Percentiles rank a stretch among this genome's conserved stretches.
Conservation (phyloP, 1,140 invertebrate species). For the Camponotus vicinus region DNA sequence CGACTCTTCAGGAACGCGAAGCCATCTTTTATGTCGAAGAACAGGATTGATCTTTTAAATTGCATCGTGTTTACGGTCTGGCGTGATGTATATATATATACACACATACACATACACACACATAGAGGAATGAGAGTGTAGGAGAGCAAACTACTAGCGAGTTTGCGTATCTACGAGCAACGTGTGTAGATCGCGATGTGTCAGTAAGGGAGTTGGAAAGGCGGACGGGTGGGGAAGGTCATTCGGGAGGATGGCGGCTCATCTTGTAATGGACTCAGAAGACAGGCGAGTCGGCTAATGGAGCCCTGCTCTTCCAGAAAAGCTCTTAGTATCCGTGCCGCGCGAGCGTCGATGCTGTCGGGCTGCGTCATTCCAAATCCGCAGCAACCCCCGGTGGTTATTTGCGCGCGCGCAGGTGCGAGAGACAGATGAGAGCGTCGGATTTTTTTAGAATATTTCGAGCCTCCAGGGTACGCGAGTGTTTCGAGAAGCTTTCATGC, state of each 20-base stretch:
- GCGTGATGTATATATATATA: conserved; percentile 52
- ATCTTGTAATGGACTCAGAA: conserved; percentile 87
- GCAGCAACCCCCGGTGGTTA: conserved; percentile 59
- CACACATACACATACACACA: conserved; percentile 32
- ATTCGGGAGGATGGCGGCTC: conserved; percentile 80
- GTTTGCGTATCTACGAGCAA: conserved; percentile 64
- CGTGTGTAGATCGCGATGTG: conserved; percentile 74
- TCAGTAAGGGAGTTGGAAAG: conserved; percentile 73
- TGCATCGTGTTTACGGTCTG: conserved; percentile 65
- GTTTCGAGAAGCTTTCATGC: neutral
- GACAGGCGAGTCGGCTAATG: conserved; percentile 86
- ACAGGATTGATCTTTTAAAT: conserved; percentile 63
- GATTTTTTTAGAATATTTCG: conserved; percentile 42
- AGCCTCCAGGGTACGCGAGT: neutral
- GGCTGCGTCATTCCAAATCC: conserved; percentile 81
- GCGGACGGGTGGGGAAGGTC: conserved; percentile 68
- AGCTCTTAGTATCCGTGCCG: conserved; percentile 85
- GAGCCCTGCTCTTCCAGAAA: conserved; percentile 84
- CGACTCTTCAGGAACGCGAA: conserved; percentile 34
- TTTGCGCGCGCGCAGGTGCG: conserved; percentile 57
- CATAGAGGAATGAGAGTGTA: conserved; percentile 34
- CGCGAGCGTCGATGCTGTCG: conserved; percentile 83
- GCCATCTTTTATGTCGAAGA: conserved; percentile 57
- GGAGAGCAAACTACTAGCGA: conserved; percentile 14
- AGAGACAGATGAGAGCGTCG: conserved; percentile 26